Conservation (phyloP, 2,888 invertebrate genomes). For the Ophonus ardosiacus region DNA sequence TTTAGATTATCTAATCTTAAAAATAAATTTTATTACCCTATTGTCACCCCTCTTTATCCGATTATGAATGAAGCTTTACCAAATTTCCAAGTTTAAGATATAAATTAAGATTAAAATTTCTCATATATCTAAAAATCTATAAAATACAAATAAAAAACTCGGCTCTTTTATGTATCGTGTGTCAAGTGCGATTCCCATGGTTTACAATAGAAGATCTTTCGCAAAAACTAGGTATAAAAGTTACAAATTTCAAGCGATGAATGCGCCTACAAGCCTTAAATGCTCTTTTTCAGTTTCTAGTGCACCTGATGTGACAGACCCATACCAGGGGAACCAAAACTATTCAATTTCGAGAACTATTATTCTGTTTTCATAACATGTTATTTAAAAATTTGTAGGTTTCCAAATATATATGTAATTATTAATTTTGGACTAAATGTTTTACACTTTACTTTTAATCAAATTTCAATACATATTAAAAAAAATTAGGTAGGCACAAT, state of each 20-base stretch:
- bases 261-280: constrained; percentile 69
- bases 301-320: constrained; percentile 70
- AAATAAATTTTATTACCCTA: constrained; percentile 18
- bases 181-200: constrained; percentile 75
- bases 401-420: too few species aligned
- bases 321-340: constrained; percentile 28
- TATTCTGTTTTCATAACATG: not conserved
- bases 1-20: not conserved
- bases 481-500: too few species aligned
- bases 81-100: not conserved
- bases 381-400: not conserved
- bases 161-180: constrained; percentile 70
- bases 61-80: constrained; percentile 7
- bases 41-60: not conserved
- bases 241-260: constrained; percentile 73
- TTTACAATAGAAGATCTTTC: constrained; percentile 70
- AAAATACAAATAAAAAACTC: constrained; percentile 11
- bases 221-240: constrained; percentile 74
- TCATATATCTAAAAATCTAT: constrained; percentile 1
- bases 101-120: constrained; percentile 21
- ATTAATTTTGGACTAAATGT: too few species aligned
- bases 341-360: constrained; percentile 25
- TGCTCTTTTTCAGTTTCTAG: constrained; percentile 67
- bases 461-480: too few species aligned
- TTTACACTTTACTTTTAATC: too few species aligned